These are phyloP conservation scores for Neolamprologus cancellatus DNA, from an alignment of 2,113 vertebrate species.

Conservation along the genomic window DNA sequence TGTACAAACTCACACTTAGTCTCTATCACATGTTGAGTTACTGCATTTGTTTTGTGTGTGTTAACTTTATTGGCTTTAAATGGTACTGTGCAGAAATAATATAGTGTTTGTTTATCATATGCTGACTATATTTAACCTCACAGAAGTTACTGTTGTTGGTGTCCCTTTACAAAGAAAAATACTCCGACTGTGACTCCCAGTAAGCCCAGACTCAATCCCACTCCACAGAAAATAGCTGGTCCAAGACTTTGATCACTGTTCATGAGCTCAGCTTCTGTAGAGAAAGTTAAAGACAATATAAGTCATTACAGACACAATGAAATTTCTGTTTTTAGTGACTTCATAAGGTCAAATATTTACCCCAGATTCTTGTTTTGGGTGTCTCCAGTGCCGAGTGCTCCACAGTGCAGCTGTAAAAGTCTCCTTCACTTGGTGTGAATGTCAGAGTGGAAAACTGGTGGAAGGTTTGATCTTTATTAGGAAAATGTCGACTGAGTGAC, in stretches of 20 bases:
- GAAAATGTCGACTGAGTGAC: slow-evolving; percentile 7
- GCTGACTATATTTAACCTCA: neutral
- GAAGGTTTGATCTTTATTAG: slow-evolving; percentile 33
- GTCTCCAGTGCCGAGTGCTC: slow-evolving; percentile 5
- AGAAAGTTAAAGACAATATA: neutral
- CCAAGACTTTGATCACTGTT: neutral
- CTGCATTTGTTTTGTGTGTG: neutral
- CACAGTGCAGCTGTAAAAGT: slow-evolving; percentile 51
- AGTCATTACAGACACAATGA: neutral
- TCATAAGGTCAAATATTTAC: neutral
- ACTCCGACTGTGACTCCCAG: slow-evolving; percentile 17
- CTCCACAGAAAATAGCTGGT: slow-evolving; percentile 27
- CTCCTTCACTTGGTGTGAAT: slow-evolving; percentile 31
- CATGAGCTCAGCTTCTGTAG: slow-evolving; percentile 5
- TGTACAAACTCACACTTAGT: neutral
- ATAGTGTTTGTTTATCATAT: neutral
- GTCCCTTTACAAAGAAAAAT: slow-evolving; percentile 25
- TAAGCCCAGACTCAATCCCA: slow-evolving; percentile 14
- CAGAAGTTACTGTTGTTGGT: neutral
- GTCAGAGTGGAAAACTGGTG: slow-evolving; percentile 25
- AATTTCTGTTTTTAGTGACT: neutral
- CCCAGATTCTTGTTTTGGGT: slow-evolving; percentile 25
- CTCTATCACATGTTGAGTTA: neutral
- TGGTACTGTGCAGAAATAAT: neutral
- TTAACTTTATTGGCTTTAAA: neutral